These are phyloP conservation scores for Microctonus aethiopoides DNA, from an alignment of 2,888 invertebrate genomes.

Conservation along the genomic window DNA sequence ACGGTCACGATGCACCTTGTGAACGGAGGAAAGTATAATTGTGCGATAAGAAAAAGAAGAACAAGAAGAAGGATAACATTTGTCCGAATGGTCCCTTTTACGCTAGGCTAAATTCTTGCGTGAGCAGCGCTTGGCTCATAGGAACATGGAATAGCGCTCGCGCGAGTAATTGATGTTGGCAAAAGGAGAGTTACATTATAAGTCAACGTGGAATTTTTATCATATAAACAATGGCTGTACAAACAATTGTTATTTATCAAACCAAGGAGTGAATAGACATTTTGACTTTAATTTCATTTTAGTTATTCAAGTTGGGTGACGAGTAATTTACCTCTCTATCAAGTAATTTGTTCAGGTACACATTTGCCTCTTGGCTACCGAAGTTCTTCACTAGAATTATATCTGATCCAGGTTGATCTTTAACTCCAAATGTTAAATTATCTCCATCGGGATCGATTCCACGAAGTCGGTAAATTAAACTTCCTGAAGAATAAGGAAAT, in stretches of 20 bases:
- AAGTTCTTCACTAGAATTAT: conserved; percentile 86
- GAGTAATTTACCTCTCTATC: conserved; percentile 81
- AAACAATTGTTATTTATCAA: conserved; percentile 20
- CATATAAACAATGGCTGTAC: conserved; percentile 8
- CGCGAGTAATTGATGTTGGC: conserved; percentile 30
- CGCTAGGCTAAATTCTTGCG: conserved; percentile 40
- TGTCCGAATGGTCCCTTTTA: conserved; percentile 45
- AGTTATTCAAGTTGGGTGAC: neutral
- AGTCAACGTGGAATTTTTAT: conserved; percentile 12
- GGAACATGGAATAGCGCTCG: conserved; percentile 36
- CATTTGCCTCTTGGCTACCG: conserved; percentile 84
- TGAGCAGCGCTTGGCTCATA: neutral
- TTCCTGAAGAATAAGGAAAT: conserved; percentile 71
- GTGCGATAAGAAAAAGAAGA: conserved; percentile 25
- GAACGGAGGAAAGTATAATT: conserved; percentile 24
- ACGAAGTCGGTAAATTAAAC: conserved; percentile 82
- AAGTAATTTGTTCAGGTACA: conserved; percentile 88
- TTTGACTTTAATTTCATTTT: conserved; percentile 15
- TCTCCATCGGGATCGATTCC: conserved; percentile 91
- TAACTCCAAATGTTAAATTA: conserved; percentile 82
- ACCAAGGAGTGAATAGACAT: conserved; percentile 14
- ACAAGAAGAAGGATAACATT: neutral
- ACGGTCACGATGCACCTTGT: conserved; percentile 48
- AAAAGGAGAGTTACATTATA: conserved; percentile 7
- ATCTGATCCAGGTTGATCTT: conserved; percentile 83